A percentile compares a stretch with the other conserved stretches of the same genome.
Conservation (phyloP, 1,140 invertebrate genomes). For the Drosophila burlai region DNA sequence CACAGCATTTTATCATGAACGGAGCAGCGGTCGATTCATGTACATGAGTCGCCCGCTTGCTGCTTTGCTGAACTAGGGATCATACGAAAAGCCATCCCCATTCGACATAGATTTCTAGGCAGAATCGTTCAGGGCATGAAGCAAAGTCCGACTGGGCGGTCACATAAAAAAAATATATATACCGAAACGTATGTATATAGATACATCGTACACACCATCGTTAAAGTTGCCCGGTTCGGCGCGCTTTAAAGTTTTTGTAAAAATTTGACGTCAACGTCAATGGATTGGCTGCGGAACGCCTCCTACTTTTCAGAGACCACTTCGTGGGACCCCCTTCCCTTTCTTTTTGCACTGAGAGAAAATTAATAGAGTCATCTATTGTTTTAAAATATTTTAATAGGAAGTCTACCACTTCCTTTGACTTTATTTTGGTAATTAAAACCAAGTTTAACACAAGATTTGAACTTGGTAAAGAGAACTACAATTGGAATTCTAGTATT, state of each 20-base stretch:
- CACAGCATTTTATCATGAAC: too few relatives aligned
- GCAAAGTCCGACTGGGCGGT: too few relatives aligned
- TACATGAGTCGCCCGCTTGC: too few relatives aligned
- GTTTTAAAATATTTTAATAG: neutral
- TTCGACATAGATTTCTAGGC: too few relatives aligned
- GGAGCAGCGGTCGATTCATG: too few relatives aligned
- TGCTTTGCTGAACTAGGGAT: too few relatives aligned
- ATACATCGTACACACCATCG: conserved; percentile 27
- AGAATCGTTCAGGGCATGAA: too few relatives aligned
- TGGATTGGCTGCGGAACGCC: conserved; percentile 43
- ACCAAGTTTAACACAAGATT: neutral
- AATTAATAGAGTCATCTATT: neutral
- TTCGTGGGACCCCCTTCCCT: conserved; percentile 11
- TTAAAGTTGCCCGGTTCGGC: conserved; percentile 58
- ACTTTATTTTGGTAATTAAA: neutral
- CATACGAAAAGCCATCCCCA: too few relatives aligned
- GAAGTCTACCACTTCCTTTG: too few relatives aligned
- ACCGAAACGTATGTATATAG: neutral
- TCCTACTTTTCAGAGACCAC: conserved; percentile 4
- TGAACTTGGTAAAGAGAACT: neutral
- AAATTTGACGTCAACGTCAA: conserved; percentile 54
- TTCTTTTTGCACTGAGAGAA: conserved; percentile 12
- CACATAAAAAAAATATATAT: conserved; percentile 1
- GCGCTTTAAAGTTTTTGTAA: conserved; percentile 72
- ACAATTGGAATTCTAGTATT: too few relatives aligned